Base-by-base conservation (phyloP, 2,797 vertebrate genomes). In the Sebastes matsubarae region DNA sequence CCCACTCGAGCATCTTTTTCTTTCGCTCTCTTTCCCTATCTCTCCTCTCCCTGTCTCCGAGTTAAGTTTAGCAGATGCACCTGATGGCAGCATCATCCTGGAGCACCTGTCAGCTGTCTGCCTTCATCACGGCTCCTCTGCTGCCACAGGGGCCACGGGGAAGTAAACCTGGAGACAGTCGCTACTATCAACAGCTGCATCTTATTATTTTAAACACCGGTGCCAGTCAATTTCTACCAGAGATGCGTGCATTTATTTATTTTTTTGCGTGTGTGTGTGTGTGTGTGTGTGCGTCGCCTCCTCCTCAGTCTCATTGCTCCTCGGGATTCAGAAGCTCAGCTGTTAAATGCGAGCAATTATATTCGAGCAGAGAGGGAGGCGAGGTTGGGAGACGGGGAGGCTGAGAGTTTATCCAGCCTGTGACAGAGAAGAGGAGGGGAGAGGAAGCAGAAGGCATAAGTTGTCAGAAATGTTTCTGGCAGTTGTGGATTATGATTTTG, bases 121-220 rank as follows among this genome's bases (percentile, higher is more conserved):
- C 95, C 96, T 95, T 95, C 94, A 95, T 95, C 95, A 93, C 77
- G 76, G 90, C 88, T 93, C 86, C 90, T 90, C 79, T 38, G 92
- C 91, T 92, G 93, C 94, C 93, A 92, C 87, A 59, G 91, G 93
- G 93, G 94, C 93, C 89, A 89, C 83, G 78, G 89, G 89, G 90
- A 92, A 91, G 92, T 86, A 90, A 91, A 93, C 88, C 90, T 80
- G 83, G 82, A 91, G 91, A 94, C 92, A 90, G 89, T 93, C 79
- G 54, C 90, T 85, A 91, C 93, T 88, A 94, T 92, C 92, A 94
- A 94, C 92, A 94, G 91, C 92, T 92, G 90, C 91, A 94, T 95
- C 93, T 94, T 95, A 95, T 96, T 96, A 96, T 95, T 95, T 94
- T 94, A 95, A 95, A 96, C 94, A 92, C 84, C 58, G 61, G 85